Evolutionary conservation across 2,888 invertebrate genomes (phyloP).

Genomic region (Erannis defoliaria): DNA sequence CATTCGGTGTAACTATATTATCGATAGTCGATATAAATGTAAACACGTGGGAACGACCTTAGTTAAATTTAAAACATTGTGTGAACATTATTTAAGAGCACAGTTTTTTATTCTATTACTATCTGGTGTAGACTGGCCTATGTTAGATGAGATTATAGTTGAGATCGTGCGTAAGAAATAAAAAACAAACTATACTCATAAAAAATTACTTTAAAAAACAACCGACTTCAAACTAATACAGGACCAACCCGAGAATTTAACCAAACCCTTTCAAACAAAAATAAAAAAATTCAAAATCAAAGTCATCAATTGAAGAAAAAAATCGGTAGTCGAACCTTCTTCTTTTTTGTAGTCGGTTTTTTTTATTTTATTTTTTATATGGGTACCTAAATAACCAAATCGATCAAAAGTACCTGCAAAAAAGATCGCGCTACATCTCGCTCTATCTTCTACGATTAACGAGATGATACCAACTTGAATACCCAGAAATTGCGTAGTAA

Average conservation of each 20-base stretch:
- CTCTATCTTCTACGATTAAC: not conserved
- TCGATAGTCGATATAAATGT: constrained; percentile 34
- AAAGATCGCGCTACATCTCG: not conserved
- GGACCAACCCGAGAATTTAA: no score
- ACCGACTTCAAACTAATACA: no score
- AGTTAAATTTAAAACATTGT: constrained; percentile 30
- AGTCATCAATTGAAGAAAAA: no score
- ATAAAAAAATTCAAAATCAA: no score
- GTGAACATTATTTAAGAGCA: constrained; percentile 22
- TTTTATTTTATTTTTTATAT: no score
- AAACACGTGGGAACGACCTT: constrained; percentile 38
- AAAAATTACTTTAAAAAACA: no score
- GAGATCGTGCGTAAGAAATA: not conserved
- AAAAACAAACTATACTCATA: no score
- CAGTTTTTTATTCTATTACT: constrained; percentile 17
- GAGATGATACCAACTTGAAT: not conserved
- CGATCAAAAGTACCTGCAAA: not conserved
- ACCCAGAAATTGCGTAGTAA: constrained; percentile 5
- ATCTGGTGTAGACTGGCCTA: not conserved
- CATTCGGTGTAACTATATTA: constrained; percentile 35
- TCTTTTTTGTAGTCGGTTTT: no score
- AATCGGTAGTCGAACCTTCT: no score
- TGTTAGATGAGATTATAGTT: not conserved
- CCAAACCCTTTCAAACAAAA: no score
- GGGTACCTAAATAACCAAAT: no score